Conservation (phyloP, 2,888 invertebrate genomes). For the Pollenia amentaria region DNA sequence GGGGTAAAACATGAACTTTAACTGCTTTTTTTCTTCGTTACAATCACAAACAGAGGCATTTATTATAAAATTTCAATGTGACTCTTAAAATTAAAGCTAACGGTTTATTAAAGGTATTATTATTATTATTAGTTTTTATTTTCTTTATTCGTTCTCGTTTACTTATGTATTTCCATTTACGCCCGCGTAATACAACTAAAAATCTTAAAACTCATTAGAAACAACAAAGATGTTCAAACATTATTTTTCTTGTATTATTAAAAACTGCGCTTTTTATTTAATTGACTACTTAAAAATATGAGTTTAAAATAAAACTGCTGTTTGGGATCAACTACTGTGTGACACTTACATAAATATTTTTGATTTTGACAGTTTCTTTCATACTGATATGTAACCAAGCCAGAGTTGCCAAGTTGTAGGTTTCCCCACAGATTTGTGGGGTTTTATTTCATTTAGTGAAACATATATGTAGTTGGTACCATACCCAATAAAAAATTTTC, state of each 20-base stretch:
- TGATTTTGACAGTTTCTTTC: conserved; percentile 38
- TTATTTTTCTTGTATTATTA: neutral
- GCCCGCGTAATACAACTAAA: conserved; percentile 47
- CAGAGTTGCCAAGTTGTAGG: too few species aligned
- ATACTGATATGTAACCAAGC: neutral
- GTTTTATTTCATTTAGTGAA: too few species aligned
- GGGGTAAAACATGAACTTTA: neutral
- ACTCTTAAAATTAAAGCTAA: conserved; percentile 49
- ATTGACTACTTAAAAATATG: conserved; percentile 16
- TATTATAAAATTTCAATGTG: conserved; percentile 48
- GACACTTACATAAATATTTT: neutral
- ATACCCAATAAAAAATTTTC: too few species aligned
- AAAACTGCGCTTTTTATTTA: conserved; percentile 9
- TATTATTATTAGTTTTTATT: conserved; percentile 11
- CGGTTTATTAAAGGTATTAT: conserved; percentile 41
- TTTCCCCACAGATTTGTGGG: too few species aligned
- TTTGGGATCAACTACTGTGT: conserved; percentile 21
- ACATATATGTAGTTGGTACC: too few species aligned
- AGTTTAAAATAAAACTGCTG: conserved; percentile 53
- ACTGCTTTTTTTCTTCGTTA: neutral
- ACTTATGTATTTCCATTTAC: conserved; percentile 19
- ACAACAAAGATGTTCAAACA: conserved; percentile 10
- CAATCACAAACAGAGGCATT: neutral
- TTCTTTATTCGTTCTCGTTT: conserved; percentile 27
- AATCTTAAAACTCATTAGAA: neutral